A percentile compares a stretch with the other conserved stretches of the same genome.
These are phyloP conservation scores for Ennomos erosarius DNA, from an alignment of 2,888 invertebrate species.

Conservation along the genomic window DNA sequence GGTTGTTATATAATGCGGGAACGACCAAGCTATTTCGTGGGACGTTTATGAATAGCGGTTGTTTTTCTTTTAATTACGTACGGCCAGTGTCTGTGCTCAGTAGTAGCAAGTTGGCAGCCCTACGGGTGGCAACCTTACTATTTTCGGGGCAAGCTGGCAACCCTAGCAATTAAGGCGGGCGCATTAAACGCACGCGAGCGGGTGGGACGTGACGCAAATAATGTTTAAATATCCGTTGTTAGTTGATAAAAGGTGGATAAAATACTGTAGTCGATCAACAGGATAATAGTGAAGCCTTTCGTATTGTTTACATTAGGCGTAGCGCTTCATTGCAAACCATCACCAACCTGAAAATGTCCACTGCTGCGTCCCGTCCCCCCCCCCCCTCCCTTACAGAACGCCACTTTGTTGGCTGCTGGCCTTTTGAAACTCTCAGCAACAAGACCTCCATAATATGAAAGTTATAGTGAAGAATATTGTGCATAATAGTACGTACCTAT, in stretches of 20 bases:
- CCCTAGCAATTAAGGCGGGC: conserved; percentile 17
- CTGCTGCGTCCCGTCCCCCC: too few species aligned
- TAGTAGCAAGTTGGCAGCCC: conserved; percentile 38
- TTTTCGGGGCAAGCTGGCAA: conserved; percentile 8
- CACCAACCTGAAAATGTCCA: too few species aligned
- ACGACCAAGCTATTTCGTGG: conserved; percentile 68
- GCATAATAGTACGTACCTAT: too few species aligned
- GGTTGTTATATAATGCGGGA: conserved; percentile 69
- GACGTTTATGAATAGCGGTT: conserved; percentile 83
- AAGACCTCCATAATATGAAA: too few species aligned
- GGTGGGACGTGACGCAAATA: conserved; percentile 8
- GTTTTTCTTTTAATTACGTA: conserved; percentile 84
- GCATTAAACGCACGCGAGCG: conserved; percentile 8
- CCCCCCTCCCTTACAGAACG: too few species aligned
- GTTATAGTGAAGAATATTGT: too few species aligned
- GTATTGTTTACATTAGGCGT: too few species aligned
- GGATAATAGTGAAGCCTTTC: too few species aligned
- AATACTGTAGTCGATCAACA: neutral
- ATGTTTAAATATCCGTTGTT: conserved; percentile 5
- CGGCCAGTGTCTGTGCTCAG: conserved; percentile 62
- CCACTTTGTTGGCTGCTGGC: too few species aligned
- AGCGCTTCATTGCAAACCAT: too few species aligned
- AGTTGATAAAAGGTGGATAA: conserved; percentile 2
- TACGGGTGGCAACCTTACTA: conserved; percentile 30
- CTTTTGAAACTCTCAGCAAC: too few species aligned